phyloP scores from a whole-genome alignment of 2,797 vertebrate species.

The Pogoniulus pusillus region DNA sequence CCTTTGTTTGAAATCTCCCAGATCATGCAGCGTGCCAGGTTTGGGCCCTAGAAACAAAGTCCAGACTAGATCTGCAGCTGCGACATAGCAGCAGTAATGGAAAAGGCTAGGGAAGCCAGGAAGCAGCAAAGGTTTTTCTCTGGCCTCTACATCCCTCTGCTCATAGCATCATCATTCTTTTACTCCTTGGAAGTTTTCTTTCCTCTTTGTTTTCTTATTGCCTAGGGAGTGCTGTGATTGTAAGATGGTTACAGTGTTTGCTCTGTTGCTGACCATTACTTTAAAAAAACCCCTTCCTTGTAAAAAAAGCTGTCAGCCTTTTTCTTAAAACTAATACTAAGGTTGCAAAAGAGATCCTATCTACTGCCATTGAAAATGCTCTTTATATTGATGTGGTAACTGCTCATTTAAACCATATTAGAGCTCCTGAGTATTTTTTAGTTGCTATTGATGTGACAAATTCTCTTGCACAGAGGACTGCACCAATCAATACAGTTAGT shows the following conservation, averaged over 20 bases:
- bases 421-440: conserved; percentile 73
- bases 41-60: background rate
- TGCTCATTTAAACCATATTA: conserved; percentile 74
- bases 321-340: conserved; percentile 61
- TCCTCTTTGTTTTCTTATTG: background rate
- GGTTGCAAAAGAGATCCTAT: conserved; percentile 54
- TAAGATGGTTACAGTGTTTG: background rate
- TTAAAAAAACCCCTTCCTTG: conserved; percentile 23
- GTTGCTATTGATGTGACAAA: conserved; percentile 75
- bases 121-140: background rate
- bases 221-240: background rate
- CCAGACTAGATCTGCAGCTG: background rate
- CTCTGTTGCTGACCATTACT: conserved; percentile 14
- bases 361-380: conserved; percentile 54
- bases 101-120: background rate
- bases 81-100: background rate
- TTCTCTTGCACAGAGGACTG: conserved; percentile 70
- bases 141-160: background rate
- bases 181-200: background rate
- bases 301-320: conserved; percentile 42
- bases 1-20: background rate
- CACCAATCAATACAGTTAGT: conserved; percentile 74
- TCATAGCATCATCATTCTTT: background rate
- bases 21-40: rapidly evolving
- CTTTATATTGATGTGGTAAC: conserved; percentile 72